Conservation (phyloP, 2,797 vertebrate genomes). For the Chelonia mydas region DNA sequence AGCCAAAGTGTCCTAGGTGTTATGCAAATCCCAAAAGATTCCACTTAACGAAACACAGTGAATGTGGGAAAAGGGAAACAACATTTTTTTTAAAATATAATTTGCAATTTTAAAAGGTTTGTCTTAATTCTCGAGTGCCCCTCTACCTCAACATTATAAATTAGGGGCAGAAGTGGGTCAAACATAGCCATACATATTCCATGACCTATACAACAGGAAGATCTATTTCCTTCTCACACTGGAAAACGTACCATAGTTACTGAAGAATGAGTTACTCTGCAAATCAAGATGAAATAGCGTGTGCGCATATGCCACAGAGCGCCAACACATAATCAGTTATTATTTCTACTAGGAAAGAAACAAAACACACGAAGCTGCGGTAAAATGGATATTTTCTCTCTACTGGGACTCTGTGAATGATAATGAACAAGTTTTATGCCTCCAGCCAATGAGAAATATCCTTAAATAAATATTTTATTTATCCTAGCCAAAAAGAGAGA, state of each 20-base stretch:
- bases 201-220: neutral
- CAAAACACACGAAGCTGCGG: rapidly evolving
- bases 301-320: neutral
- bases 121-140: neutral
- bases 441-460: neutral
- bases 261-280: neutral
- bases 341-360: neutral
- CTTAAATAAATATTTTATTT: neutral
- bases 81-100: neutral
- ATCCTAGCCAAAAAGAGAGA: neutral
- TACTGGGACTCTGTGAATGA: neutral
- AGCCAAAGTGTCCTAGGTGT: neutral
- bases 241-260: constrained; percentile 4
- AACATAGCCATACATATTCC: neutral
- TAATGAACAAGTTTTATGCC: neutral
- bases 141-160: neutral
- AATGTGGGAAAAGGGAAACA: neutral
- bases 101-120: neutral
- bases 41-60: neutral
- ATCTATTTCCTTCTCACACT: neutral
- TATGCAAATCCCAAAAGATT: neutral
- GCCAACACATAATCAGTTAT: neutral
- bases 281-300: neutral
- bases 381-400: neutral
- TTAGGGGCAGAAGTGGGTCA: neutral